These are phyloP conservation scores for Phylloscopus collybita DNA, from an alignment of 2,797 vertebrate genomes.

Conservation along the genomic window DNA sequence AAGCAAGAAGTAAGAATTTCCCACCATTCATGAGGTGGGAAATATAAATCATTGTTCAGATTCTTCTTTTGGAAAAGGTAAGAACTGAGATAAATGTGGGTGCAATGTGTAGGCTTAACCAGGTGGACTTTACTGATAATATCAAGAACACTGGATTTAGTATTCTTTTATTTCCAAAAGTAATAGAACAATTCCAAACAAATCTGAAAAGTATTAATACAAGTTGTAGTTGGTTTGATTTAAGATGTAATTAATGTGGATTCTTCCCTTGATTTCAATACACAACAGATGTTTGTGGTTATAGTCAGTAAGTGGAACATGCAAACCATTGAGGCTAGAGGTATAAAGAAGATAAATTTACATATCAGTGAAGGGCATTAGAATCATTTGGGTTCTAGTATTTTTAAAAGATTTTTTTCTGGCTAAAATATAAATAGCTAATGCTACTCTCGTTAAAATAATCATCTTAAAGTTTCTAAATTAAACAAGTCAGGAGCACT, in stretches of 20 bases:
- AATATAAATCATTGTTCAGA: neutral
- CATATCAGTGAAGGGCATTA: neutral
- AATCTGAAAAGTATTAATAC: neutral
- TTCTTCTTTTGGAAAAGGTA: neutral
- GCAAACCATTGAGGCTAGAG: neutral
- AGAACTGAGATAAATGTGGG: neutral
- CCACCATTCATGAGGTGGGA: neutral
- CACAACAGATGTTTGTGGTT: slow-evolving; percentile 46
- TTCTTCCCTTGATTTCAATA: neutral
- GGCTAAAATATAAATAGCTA: neutral
- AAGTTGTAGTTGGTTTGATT: slow-evolving; percentile 22
- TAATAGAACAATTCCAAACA: neutral
- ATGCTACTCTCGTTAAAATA: neutral
- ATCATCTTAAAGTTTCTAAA: neutral
- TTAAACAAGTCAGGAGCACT: neutral
- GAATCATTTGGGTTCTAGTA: neutral
- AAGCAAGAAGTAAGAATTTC: neutral
- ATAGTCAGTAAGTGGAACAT: slow-evolving; percentile 1
- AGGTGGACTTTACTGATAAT: neutral
- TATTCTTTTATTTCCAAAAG: neutral
- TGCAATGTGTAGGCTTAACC: neutral
- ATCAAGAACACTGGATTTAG: neutral
- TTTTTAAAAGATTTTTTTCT: neutral
- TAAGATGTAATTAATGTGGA: neutral
- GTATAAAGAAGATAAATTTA: neutral